Percentiles rank a stretch among this genome's conserved stretches.
These are phyloP conservation scores for Prionailurus viverrinus DNA, from an alignment of 2,113 vertebrate species.

Conservation along the genomic window DNA sequence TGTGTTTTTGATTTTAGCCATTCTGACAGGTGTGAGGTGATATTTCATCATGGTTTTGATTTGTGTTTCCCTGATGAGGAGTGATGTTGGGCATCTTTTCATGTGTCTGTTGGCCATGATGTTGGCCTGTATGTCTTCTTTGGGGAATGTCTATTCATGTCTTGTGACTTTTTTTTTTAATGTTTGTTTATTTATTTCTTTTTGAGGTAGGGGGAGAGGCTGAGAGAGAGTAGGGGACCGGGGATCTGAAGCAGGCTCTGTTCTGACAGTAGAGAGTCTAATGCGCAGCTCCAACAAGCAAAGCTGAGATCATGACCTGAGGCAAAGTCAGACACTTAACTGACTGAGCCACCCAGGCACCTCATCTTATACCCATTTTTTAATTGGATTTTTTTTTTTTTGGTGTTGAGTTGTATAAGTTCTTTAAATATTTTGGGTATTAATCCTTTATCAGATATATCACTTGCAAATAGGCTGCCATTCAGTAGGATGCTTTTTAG, in stretches of 20 bases:
- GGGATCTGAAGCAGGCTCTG: no score
- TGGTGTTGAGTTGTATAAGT: background rate
- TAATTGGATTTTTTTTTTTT: background rate
- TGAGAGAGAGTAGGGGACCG: no score
- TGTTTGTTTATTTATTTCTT: no score
- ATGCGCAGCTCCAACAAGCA: no score
- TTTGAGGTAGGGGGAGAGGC: no score
- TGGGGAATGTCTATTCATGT: background rate
- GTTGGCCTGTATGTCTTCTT: background rate
- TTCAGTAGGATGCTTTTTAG: background rate
- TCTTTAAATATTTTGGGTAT: background rate
- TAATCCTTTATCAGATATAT: background rate
- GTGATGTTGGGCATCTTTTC: background rate
- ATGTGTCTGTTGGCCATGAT: background rate
- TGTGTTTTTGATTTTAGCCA: background rate
- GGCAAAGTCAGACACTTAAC: no score
- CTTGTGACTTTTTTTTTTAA: no score
- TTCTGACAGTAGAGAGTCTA: no score
- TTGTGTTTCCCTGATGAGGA: background rate
- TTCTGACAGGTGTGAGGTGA: background rate
- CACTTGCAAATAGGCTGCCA: background rate
- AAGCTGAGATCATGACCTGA: no score
- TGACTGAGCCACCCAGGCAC: no score
- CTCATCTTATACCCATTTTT: background rate
- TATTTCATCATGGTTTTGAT: background rate